Evolutionary conservation across 2,113 vertebrate species (phyloP).

Genomic region (Barbus barbus): DNA sequence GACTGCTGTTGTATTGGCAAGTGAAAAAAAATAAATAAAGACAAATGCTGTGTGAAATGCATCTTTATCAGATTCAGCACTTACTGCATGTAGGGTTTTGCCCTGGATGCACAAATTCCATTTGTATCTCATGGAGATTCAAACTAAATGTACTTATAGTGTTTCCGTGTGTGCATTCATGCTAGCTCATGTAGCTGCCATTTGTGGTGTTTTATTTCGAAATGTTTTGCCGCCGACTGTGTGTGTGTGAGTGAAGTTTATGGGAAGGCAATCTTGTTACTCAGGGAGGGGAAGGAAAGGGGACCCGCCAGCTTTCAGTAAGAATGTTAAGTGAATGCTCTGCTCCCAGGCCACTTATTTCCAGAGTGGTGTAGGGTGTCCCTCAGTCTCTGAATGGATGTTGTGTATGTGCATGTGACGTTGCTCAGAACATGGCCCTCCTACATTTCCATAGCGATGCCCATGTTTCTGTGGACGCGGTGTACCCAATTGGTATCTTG

Average conservation of each 20-base stretch:
- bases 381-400: constrained; percentile 33
- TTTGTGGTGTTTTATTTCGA: background rate
- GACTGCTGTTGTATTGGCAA: no score
- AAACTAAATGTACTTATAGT: background rate
- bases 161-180: background rate
- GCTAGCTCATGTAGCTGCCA: background rate
- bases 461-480: constrained; percentile 17
- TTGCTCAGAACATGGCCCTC: background rate
- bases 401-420: constrained; percentile 17
- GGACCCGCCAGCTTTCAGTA: constrained; percentile 37
- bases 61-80: no score
- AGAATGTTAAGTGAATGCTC: constrained; percentile 64
- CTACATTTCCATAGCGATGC: constrained; percentile 30
- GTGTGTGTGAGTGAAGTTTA: background rate
- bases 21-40: no score
- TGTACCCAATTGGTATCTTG: constrained; percentile 39
- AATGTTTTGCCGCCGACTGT: background rate
- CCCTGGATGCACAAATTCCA: no score
- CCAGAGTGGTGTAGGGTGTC: constrained; percentile 57
- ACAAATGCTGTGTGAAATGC: no score
- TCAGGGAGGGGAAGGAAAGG: constrained; percentile 42
- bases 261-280: constrained; percentile 44
- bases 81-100: no score
- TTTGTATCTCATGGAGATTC: background rate
- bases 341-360: constrained; percentile 58